Conservation (phyloP, 2,797 vertebrate genomes). For the Ceryle rudis region DNA sequence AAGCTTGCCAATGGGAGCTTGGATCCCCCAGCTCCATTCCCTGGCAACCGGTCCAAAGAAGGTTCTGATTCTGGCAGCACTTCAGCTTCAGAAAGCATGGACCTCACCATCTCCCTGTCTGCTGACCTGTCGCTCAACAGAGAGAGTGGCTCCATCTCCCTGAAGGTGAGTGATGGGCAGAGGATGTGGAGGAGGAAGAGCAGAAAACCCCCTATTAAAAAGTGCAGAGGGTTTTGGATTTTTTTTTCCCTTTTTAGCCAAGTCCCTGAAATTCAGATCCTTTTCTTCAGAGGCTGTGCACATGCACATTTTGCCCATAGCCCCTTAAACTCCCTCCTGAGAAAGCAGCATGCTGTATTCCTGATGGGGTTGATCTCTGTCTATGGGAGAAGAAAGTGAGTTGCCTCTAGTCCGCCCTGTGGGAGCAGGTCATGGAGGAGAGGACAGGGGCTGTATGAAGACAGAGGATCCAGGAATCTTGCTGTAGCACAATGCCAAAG, state of each 20-base stretch:
- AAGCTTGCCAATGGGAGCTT: conserved; percentile 74
- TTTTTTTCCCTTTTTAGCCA: neutral
- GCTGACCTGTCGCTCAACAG: conserved; percentile 84
- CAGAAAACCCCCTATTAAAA: neutral
- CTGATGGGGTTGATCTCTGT: neutral
- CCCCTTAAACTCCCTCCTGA: neutral
- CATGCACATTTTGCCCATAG: neutral
- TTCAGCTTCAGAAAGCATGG: conserved; percentile 86
- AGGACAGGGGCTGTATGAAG: neutral
- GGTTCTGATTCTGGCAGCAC: conserved; percentile 85
- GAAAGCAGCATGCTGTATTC: neutral
- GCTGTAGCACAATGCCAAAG: neutral
- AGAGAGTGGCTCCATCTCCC: conserved; percentile 82
- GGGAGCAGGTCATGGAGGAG: neutral
- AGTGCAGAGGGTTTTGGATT: neutral
- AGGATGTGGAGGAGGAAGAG: neutral
- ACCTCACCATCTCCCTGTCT: conserved; percentile 80
- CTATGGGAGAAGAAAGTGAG: neutral
- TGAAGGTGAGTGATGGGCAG: conserved; percentile 80
- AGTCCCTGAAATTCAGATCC: neutral
- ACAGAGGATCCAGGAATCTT: neutral
- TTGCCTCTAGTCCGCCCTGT: neutral
- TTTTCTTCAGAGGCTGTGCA: neutral
- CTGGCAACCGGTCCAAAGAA: conserved; percentile 75
- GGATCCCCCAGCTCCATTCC: conserved; percentile 30